These are phyloP conservation scores for Scolopax mira DNA, from an alignment of 2,113 vertebrate genomes.

Conservation along the genomic window DNA sequence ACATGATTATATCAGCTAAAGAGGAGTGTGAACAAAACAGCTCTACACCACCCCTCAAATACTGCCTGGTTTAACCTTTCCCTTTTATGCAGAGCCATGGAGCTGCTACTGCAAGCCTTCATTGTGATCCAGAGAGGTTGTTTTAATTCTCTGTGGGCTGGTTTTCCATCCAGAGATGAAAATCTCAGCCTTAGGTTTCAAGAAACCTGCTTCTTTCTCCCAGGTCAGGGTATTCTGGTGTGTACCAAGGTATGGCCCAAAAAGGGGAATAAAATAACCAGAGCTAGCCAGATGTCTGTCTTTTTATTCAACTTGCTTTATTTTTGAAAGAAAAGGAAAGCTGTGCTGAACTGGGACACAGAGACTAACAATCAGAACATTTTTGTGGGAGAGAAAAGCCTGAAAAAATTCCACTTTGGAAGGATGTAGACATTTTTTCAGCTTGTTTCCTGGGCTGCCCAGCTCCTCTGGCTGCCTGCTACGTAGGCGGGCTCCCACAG, in stretches of 20 bases:
- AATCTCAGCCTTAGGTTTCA: neutral
- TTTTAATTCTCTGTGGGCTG: neutral
- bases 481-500: neutral
- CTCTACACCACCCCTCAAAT: neutral
- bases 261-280: neutral
- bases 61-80: neutral
- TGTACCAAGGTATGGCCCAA: neutral
- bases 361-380: constrained; percentile 19
- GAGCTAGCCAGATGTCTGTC: neutral
- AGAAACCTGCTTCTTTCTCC: neutral
- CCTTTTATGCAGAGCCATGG: neutral
- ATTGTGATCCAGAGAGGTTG: neutral
- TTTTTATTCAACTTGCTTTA: neutral
- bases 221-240: neutral
- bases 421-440: neutral
- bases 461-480: neutral
- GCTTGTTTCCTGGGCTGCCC: constrained; percentile 2
- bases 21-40: neutral
- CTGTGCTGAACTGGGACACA: neutral
- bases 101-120: neutral
- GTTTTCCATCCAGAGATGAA: neutral
- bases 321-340: neutral
- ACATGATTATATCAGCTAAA: neutral
- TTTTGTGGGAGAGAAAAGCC: constrained; percentile 31
- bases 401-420: neutral